These are phyloP conservation scores for Iphiclides podalirius DNA, from an alignment of 2,888 invertebrate genomes.

Conservation along the genomic window DNA sequence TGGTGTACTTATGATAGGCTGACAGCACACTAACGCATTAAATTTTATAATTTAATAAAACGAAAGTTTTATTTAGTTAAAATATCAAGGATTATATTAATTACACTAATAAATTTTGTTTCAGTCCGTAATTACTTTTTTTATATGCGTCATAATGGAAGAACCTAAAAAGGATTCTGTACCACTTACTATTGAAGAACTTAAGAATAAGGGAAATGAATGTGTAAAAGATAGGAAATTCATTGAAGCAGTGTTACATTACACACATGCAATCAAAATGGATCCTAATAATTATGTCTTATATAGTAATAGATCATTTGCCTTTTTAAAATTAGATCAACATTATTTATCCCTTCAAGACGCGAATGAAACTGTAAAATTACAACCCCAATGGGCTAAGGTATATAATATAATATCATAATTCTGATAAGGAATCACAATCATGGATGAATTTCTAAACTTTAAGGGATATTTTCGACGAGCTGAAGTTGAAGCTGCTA, in stretches of 20 bases:
- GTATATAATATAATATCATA: constrained; percentile 2
- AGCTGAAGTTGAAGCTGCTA: constrained; percentile 85
- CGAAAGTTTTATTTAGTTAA: too few species aligned
- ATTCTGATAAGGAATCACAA: too few species aligned
- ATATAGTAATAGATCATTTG: constrained; percentile 90
- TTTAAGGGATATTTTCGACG: constrained; percentile 85
- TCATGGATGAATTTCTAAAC: neutral
- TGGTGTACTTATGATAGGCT: too few species aligned
- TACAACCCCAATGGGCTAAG: constrained; percentile 88
- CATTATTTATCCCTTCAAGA: constrained; percentile 88
- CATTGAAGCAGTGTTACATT: constrained; percentile 88
- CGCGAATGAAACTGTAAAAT: constrained; percentile 86
- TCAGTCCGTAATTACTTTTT: too few species aligned
- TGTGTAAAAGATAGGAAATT: constrained; percentile 86
- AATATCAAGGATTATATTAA: too few species aligned
- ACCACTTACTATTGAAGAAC: constrained; percentile 69
- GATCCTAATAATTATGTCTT: constrained; percentile 85
- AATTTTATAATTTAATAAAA: too few species aligned
- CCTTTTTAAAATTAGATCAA: constrained; percentile 88
- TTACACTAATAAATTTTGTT: too few species aligned
- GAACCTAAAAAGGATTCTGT: constrained; percentile 53
- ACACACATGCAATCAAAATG: constrained; percentile 88
- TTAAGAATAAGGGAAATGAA: constrained; percentile 87
- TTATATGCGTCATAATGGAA: constrained; percentile 57
- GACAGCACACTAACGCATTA: too few species aligned